phyloP scores from a whole-genome alignment of 2,797 vertebrate species.

The Monodelphis domestica region DNA sequence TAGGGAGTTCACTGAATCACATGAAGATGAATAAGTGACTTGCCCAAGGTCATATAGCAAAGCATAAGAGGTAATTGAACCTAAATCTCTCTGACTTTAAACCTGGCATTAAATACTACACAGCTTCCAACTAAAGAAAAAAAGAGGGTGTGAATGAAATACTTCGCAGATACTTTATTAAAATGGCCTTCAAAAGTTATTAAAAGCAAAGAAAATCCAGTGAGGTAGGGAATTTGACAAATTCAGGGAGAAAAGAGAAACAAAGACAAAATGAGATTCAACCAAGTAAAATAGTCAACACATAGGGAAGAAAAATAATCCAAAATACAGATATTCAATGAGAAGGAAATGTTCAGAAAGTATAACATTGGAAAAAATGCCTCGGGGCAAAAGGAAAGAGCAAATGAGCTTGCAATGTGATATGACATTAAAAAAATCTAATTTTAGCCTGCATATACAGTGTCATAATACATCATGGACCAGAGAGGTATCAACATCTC shows the following conservation, averaged over 20 bases:
- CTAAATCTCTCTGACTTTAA: background rate
- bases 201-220: constrained; percentile 73
- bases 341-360: constrained; percentile 33
- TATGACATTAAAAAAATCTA: background rate
- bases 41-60: background rate
- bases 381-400: background rate
- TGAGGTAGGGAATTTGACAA: constrained; percentile 51
- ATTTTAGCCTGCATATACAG: constrained; percentile 39
- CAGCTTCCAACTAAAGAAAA: background rate
- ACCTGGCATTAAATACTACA: background rate
- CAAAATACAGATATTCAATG: constrained; percentile 37
- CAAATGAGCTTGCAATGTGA: constrained; percentile 27
- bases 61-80: background rate
- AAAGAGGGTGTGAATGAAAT: constrained; percentile 73
- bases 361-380: constrained; percentile 9
- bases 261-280: constrained; percentile 54
- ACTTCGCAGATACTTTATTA: constrained; percentile 75
- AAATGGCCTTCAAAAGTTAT: constrained; percentile 73
- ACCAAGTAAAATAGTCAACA: constrained; percentile 41
- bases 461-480: background rate
- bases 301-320: constrained; percentile 41
- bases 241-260: constrained; percentile 58
- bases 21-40: background rate
- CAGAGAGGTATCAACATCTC: background rate
- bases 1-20: background rate